Evolutionary conservation across 53 echinoderm and acorn worm genomes (phyloP).

Genomic region (Mesocentrotus franciscanus): DNA sequence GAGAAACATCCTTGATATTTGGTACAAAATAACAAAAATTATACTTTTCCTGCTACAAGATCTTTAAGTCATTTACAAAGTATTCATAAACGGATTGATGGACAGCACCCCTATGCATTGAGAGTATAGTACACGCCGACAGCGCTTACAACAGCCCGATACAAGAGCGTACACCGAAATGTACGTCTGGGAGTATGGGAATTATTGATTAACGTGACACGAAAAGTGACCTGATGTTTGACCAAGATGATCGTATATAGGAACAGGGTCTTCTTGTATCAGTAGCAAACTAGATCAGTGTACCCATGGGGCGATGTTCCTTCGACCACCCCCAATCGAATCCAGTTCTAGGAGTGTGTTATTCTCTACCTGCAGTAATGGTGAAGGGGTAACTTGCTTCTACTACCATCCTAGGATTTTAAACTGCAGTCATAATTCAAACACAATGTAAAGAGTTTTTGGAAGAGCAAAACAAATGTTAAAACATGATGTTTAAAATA

Average conservation of each 20-base stretch:
- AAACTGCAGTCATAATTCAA: too few relatives aligned
- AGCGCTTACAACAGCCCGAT: neutral
- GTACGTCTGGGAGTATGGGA: slow-evolving; percentile 34
- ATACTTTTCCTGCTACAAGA: too few relatives aligned
- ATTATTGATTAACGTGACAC: slow-evolving; percentile 34
- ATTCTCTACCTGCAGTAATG: neutral
- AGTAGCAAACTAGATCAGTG: slow-evolving; percentile 32
- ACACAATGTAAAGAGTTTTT: too few relatives aligned
- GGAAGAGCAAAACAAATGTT: too few relatives aligned
- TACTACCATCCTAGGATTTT: too few relatives aligned
- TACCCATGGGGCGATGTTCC: neutral
- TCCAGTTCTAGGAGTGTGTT: neutral
- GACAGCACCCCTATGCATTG: too few relatives aligned
- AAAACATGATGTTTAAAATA: too few relatives aligned
- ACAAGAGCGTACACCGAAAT: neutral
- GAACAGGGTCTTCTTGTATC: neutral
- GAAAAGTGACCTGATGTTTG: slow-evolving; percentile 24
- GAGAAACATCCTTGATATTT: neutral
- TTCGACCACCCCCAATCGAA: neutral
- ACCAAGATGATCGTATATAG: slow-evolving; percentile 31
- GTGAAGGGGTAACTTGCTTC: neutral
- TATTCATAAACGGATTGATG: too few relatives aligned
- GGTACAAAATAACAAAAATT: neutral
- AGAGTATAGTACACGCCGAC: neutral
- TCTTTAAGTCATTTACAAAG: too few relatives aligned